Evolutionary conservation across 1,140 invertebrate genomes (phyloP), one percentile per base, ranked within the genome.

Genomic region (Magallana ariakensis): DNA sequence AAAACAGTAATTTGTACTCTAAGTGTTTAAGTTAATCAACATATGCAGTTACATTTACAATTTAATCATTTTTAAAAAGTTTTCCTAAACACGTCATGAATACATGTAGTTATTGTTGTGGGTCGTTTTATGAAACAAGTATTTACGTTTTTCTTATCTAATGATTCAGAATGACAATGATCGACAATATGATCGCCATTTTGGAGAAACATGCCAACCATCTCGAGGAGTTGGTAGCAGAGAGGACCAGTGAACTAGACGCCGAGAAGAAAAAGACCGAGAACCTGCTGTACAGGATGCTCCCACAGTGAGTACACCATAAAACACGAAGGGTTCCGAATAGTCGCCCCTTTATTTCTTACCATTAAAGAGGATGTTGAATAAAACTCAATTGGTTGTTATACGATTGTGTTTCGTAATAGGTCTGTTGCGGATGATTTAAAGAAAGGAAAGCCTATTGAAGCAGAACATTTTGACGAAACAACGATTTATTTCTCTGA

Each of bases 101-200:
- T 2, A 5, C 33, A 46, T 46, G 33, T 46, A 2, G 33, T 46
- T 4, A 46, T 46, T 46, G 33, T 46, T 46, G 33, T 46, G 2
- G 33, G 33, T 2, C 5, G 2, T 58, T 58, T 57, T 57, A n/a
- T 84, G 4, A 22, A 62, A 10, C 13, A 33, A 55, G 11, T 26
- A 46, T 58, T 2, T 10, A 62, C 2, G 13, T 56, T 11, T 53
- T 55, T 58, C 57, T 84, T 16, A n/a, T 26, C 87, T 95, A 94
- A 94, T 46, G 33, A 2, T 46, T 46, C 33, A 97, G 97, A 89
- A 98, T 97, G 4, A 98, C 98, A 92, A 98, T 98, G 93, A 97
- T 98, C 16, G 98, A 98, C 94, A 98, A 97, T 26, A 98, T 98
- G 97, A 98, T 98, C 92, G 97, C 98, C 96, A 98, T 98, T 97